A percentile compares a stretch with the other conserved stretches of the same genome.
phyloP scores from a whole-genome alignment of 2,888 invertebrate species.

The Lasioglossum villosulum region DNA sequence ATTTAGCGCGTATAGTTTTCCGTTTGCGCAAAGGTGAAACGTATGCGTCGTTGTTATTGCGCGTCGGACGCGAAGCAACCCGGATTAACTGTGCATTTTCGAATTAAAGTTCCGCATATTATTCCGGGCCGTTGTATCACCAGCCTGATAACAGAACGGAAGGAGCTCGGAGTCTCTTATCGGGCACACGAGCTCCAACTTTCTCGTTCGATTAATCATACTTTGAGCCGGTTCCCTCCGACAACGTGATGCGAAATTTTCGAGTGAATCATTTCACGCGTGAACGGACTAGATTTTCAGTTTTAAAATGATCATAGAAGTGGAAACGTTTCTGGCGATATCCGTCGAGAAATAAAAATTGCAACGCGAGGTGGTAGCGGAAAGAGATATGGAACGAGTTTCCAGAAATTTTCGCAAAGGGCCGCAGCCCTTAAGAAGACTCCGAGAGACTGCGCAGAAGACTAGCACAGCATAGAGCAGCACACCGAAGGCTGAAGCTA shows the following conservation, averaged over 20 bases:
- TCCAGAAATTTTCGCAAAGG: slow-evolving; percentile 39
- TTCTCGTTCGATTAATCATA: slow-evolving; percentile 59
- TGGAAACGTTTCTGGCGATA: too few relatives aligned
- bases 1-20: not conserved
- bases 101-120: slow-evolving; percentile 66
- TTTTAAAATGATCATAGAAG: not conserved
- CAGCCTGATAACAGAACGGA: slow-evolving; percentile 61
- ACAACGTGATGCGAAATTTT: not conserved
- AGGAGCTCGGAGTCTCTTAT: slow-evolving; percentile 61
- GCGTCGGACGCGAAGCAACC: slow-evolving; percentile 24
- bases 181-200: slow-evolving; percentile 45
- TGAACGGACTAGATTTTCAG: not conserved
- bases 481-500: slow-evolving; percentile 45
- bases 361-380: not conserved
- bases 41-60: slow-evolving; percentile 46
- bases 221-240: slow-evolving; percentile 16
- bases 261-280: not conserved
- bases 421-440: slow-evolving; percentile 51
- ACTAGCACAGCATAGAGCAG: not conserved
- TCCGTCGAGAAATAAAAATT: not conserved
- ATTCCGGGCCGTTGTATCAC: slow-evolving; percentile 56
- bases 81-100: slow-evolving; percentile 62
- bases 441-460: slow-evolving; percentile 43
- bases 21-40: not conserved
- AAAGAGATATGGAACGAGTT: slow-evolving; percentile 22